A percentile compares a stretch with the other conserved stretches of the same genome.
These are phyloP conservation scores for Mesorhabditis belari DNA, from an alignment of 2,888 invertebrate genomes.

Conservation along the genomic window DNA sequence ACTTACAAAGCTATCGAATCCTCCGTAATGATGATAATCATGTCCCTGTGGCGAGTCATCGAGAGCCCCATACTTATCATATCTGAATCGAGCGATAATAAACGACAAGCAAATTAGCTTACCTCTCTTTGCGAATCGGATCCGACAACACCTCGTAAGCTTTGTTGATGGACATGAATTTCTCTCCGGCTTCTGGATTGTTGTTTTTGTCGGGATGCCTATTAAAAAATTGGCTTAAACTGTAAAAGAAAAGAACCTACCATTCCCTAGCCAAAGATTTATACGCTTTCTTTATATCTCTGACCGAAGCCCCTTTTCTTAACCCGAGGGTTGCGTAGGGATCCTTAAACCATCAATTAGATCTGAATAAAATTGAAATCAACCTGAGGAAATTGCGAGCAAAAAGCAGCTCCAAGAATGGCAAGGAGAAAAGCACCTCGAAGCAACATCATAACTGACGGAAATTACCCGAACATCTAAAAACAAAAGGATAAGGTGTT, in stretches of 20 bases:
- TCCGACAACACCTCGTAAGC: slow-evolving; percentile 47
- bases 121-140: slow-evolving; percentile 26
- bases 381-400: no score
- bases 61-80: slow-evolving; percentile 45
- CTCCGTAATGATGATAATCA: slow-evolving; percentile 9
- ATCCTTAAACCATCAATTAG: slow-evolving; percentile 12
- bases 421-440: no score
- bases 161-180: slow-evolving; percentile 43
- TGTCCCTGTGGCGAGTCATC: slow-evolving; percentile 29
- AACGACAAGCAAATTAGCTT: not conserved
- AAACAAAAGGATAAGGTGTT: no score
- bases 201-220: slow-evolving; percentile 51
- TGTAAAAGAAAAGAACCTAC: slow-evolving; percentile 57
- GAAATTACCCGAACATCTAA: no score
- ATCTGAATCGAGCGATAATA: slow-evolving; percentile 25
- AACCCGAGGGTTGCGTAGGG: slow-evolving; percentile 65
- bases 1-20: slow-evolving; percentile 39
- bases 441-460: no score
- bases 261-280: slow-evolving; percentile 83
- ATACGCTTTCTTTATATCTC: slow-evolving; percentile 81
- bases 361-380: not conserved
- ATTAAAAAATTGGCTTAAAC: slow-evolving; percentile 2
- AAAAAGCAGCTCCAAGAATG: no score
- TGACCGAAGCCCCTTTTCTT: slow-evolving; percentile 67
- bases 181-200: slow-evolving; percentile 36